Evolutionary conservation across 2,797 vertebrate genomes (phyloP).

Genomic region (Chiropotes sagulatus): DNA sequence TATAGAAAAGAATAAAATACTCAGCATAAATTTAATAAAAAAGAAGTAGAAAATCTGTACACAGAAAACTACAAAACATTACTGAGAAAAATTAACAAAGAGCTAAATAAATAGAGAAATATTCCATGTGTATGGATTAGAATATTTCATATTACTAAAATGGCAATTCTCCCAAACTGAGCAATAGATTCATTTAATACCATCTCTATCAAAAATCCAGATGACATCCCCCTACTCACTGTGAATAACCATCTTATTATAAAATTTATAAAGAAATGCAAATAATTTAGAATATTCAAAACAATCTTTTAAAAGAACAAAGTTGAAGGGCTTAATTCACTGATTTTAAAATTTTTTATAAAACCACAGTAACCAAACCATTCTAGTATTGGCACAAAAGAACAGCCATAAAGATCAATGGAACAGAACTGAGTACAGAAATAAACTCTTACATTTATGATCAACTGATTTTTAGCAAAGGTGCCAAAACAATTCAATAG

Average conservation of each 20-base stretch:
- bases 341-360: constrained; percentile 16
- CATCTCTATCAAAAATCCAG: background rate
- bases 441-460: background rate
- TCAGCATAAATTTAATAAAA: constrained; percentile 35
- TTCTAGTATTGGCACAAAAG: background rate
- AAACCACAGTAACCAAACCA: background rate
- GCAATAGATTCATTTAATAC: background rate
- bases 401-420: background rate
- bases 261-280: constrained; percentile 7
- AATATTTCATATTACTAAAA: constrained; percentile 32
- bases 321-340: background rate
- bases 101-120: background rate
- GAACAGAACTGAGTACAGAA: background rate
- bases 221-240: background rate
- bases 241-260: background rate
- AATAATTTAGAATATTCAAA: constrained; percentile 24
- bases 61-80: background rate
- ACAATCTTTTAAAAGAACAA: constrained; percentile 1
- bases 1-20: constrained; percentile 10
- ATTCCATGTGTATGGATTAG: background rate
- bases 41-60: background rate
- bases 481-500: background rate
- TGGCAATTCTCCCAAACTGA: background rate
- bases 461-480: constrained; percentile 2
- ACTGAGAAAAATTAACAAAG: constrained; percentile 21